Conservation (phyloP, 1,140 invertebrate species). For the Thaumatotibia leucotreta region DNA sequence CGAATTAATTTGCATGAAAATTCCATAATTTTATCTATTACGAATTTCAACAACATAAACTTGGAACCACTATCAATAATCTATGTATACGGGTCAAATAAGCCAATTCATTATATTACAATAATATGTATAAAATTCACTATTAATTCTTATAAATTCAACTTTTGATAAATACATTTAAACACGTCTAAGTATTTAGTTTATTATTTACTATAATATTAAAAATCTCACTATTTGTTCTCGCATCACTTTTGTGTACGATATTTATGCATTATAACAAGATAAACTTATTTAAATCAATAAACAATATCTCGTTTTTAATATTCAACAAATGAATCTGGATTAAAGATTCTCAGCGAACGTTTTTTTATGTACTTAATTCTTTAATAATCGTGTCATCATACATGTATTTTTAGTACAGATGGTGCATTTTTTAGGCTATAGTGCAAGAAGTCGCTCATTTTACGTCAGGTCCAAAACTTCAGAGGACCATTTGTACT, state of each 20-base stretch:
- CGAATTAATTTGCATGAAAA: background rate
- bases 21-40: background rate
- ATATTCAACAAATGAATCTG: no score
- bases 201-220: conserved; percentile 26
- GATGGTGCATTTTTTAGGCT: no score
- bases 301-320: no score
- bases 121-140: conserved; percentile 28
- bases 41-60: background rate
- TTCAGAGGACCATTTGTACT: no score
- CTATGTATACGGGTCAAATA: background rate
- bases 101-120: conserved; percentile 1
- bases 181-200: conserved; percentile 27
- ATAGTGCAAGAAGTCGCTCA: no score
- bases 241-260: conserved; percentile 21
- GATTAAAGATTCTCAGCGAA: no score
- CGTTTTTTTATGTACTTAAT: no score
- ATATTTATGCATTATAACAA: conserved; percentile 9
- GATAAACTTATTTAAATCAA: background rate
- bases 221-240: conserved; percentile 54
- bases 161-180: conserved; percentile 41
- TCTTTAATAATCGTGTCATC: no score
- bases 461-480: no score
- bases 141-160: conserved; percentile 42
- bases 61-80: background rate
- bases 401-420: no score